Base-by-base conservation (phyloP, 2,113 vertebrate genomes). In the Psilopsiagon aurifrons region DNA sequence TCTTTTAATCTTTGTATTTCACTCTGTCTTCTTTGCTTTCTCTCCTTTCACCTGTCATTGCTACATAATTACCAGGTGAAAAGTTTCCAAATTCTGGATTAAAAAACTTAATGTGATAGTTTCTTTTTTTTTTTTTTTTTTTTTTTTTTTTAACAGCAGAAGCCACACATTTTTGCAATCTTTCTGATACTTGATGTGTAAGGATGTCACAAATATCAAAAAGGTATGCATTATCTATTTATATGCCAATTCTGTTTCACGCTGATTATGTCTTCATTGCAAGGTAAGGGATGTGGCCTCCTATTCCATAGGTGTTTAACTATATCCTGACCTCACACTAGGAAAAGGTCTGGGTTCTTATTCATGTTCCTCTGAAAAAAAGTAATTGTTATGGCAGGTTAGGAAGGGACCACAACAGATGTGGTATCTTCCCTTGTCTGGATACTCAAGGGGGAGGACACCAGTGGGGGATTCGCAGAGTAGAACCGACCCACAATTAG, bases 1-100 rank as follows among this genome's bases (percentile, higher is more conserved):
- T 93, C 90, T 94, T 94, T 81, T 86, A 59, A 87, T 86, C 77
- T 92, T 39, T 67, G 27, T 44, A 47, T 85, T 94, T 92, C 83
- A 67, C 27, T 60, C n/a, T 41, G 10, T 55, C 52, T 25, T 80
- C 70, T 88, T 96, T 69, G n/a, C 41, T 92, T 86, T 37, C 37
- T 88, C 19, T 94, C 15, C 15, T 88, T 90, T 94, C 55, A 88
- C 51, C 46, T 55, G 25, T 75, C 52, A 89, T 39, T 71, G 16
- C 43, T 84, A 39, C 47, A 64, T 27, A 90, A 77, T 71, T 91
- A 59, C 2, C 16, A 84, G 43, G 46, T 89, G 51, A 92, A 83
- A 91, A 68, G 23, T 51, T 81, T 94, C 66, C 90, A 49, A 90
- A 86, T 43, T 17, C 27, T 68, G 14, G 6, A 49, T 79, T 95